phyloP scores from a whole-genome alignment of 2,113 vertebrate genomes.

The Colius striatus region DNA sequence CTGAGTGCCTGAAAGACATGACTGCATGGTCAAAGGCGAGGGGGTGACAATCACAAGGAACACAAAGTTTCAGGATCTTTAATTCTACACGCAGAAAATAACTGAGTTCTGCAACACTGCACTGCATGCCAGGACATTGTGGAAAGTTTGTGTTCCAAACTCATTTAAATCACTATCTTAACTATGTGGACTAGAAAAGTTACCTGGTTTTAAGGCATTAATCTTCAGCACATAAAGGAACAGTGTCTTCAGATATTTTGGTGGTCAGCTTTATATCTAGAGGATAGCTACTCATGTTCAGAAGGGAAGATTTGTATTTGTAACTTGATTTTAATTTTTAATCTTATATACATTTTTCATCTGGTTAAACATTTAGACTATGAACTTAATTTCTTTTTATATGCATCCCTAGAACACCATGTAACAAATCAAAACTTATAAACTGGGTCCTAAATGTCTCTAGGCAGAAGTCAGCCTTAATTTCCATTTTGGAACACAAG shows the following conservation, averaged over 20 bases:
- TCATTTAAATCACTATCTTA: neutral
- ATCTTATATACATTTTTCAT: neutral
- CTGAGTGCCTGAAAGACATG: neutral
- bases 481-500: neutral
- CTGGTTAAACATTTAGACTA: neutral
- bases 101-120: neutral
- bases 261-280: neutral
- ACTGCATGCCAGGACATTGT: rapidly evolving
- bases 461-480: neutral
- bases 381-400: neutral
- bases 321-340: neutral
- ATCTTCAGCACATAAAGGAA: neutral
- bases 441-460: neutral
- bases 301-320: neutral
- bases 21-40: neutral
- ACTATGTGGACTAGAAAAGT: neutral
- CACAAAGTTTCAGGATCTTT: neutral
- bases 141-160: neutral
- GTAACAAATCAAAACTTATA: neutral
- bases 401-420: neutral
- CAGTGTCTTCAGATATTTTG: neutral
- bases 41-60: neutral
- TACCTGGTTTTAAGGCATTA: neutral
- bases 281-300: neutral
- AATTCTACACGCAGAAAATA: neutral